A percentile compares a stretch with the other conserved stretches of the same genome.
phyloP scores from a whole-genome alignment of 1,140 invertebrate genomes.

The Anastatus disparis region DNA sequence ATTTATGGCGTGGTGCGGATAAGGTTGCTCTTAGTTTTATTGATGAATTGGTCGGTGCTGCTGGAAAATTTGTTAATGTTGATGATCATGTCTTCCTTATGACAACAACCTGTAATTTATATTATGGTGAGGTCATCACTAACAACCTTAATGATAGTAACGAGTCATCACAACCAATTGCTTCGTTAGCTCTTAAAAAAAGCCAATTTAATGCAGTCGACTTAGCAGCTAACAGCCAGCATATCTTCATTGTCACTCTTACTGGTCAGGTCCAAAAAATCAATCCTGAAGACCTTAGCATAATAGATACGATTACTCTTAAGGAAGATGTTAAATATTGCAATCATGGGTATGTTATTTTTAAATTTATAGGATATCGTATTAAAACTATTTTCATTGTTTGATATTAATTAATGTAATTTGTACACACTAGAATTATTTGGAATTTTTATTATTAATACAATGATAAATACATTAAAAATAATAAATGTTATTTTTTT shows the following conservation, averaged over 20 bases:
- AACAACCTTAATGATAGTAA: constrained; percentile 14
- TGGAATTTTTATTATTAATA: too few species aligned
- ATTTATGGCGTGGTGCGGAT: constrained; percentile 60
- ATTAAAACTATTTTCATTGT: neutral
- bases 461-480: too few species aligned
- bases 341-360: constrained; percentile 67
- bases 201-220: constrained; percentile 66
- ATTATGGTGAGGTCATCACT: constrained; percentile 52
- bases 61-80: constrained; percentile 55
- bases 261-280: constrained; percentile 72
- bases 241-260: constrained; percentile 72
- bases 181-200: constrained; percentile 46
- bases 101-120: constrained; percentile 56
- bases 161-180: constrained; percentile 23
- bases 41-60: constrained; percentile 54
- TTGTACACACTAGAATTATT: too few species aligned
- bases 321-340: constrained; percentile 74
- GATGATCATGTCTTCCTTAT: constrained; percentile 57
- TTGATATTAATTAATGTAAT: too few species aligned
- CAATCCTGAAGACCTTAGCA: constrained; percentile 65
- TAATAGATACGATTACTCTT: constrained; percentile 71
- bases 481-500: too few species aligned
- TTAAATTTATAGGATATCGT: neutral
- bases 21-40: constrained; percentile 51
- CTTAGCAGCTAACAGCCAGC: constrained; percentile 71